Evolutionary conservation across 2,888 invertebrate genomes (phyloP).

Genomic region (Pomacea canaliculata): DNA sequence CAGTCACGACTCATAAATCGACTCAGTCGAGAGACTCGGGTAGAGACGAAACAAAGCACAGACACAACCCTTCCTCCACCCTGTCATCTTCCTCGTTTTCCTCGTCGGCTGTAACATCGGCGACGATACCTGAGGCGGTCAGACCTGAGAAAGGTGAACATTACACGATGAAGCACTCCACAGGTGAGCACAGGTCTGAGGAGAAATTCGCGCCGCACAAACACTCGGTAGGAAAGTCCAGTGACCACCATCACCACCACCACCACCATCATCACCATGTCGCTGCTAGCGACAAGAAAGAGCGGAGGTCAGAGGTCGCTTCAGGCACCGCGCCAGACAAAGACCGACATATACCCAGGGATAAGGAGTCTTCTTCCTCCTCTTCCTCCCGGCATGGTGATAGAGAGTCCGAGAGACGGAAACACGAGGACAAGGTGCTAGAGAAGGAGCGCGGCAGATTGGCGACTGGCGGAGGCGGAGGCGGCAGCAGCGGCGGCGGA

Average conservation of each 20-base stretch:
- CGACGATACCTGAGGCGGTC: not conserved
- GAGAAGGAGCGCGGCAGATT: slow-evolving; percentile 27
- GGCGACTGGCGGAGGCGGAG: not conserved
- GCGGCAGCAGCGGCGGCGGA: slow-evolving; percentile 1
- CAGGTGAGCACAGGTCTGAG: slow-evolving; percentile 6
- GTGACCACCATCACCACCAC: not conserved
- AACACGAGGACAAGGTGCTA: slow-evolving; percentile 15
- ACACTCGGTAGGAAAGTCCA: not conserved
- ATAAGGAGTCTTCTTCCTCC: slow-evolving; percentile 5
- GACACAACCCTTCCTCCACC: slow-evolving; percentile 1
- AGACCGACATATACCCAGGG: slow-evolving; percentile 2
- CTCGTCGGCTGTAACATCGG: not conserved
- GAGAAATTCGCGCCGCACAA: not conserved
- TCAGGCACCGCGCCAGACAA: not conserved
- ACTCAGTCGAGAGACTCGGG: slow-evolving; percentile 5
- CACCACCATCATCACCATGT: not conserved
- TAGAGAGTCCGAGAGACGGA: slow-evolving; percentile 25
- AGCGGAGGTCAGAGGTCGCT: not conserved
- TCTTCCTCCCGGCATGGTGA: slow-evolving; percentile 7
- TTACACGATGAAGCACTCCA: slow-evolving; percentile 17
- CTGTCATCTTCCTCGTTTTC: not conserved
- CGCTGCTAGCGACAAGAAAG: not conserved
- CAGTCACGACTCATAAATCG: slow-evolving; percentile 16
- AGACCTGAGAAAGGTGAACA: slow-evolving; percentile 5
- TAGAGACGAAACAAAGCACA: no score